A percentile compares a stretch with the other conserved stretches of the same genome.
Conservation (phyloP, 2,113 vertebrate genomes). For the Girardinichthys multiradiatus region DNA sequence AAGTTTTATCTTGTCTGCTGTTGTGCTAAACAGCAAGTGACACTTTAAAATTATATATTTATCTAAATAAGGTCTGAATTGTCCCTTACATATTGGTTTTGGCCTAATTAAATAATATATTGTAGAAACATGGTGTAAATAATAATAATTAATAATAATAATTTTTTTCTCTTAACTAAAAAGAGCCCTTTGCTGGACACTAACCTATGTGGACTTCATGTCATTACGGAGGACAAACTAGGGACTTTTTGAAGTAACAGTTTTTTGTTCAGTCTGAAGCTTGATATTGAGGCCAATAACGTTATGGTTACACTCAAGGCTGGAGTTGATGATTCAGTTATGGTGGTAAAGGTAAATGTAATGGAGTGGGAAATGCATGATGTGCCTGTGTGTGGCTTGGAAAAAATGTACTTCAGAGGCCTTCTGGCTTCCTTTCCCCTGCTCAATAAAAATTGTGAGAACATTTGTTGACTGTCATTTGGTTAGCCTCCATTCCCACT, state of each 20-base stretch:
- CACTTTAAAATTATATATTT: too few species aligned
- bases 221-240: background rate
- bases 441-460: slow-evolving; percentile 58
- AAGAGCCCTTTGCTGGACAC: too few species aligned
- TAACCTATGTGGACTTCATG: background rate
- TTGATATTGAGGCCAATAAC: background rate
- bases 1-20: too few species aligned
- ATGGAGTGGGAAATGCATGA: background rate
- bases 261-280: background rate
- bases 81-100: too few species aligned
- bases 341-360: slow-evolving; percentile 47
- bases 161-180: too few species aligned
- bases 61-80: too few species aligned
- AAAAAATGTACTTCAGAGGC: slow-evolving; percentile 28
- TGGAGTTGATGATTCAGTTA: slow-evolving; percentile 1
- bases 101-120: too few species aligned
- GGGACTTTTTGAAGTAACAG: background rate
- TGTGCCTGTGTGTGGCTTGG: background rate
- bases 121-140: too few species aligned
- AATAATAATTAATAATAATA: too few species aligned
- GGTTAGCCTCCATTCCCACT: slow-evolving; percentile 54
- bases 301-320: background rate
- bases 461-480: slow-evolving; percentile 66
- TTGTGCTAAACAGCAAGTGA: too few species aligned
- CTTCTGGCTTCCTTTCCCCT: slow-evolving; percentile 59